Evolutionary conservation across 2,888 invertebrate genomes (phyloP).

Genomic region (Pandemis cinnamomeana): DNA sequence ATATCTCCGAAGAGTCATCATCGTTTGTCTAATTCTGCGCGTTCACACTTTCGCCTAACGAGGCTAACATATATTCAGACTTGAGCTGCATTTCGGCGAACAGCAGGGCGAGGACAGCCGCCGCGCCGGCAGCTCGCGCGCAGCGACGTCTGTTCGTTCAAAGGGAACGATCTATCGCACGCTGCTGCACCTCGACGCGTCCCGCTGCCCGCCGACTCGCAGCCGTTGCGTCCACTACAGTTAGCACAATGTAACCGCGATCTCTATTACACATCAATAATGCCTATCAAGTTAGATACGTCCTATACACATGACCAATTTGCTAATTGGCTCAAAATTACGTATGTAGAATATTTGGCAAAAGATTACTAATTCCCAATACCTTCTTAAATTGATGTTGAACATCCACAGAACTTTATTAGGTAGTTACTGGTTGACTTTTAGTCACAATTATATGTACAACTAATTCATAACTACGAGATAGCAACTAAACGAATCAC

Average conservation of each 20-base stretch:
- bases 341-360: conserved; percentile 81
- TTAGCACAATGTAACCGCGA: conserved; percentile 9
- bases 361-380: conserved; percentile 68
- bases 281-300: conserved; percentile 37
- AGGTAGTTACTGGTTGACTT: conserved; percentile 70
- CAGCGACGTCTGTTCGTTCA: too few species aligned
- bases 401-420: conserved; percentile 62
- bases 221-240: background rate
- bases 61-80: background rate
- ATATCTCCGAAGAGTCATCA: conserved; percentile 69
- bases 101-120: background rate
- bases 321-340: conserved; percentile 48
- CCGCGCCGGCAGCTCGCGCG: too few species aligned
- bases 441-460: conserved; percentile 54
- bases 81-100: background rate
- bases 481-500: conserved; percentile 42
- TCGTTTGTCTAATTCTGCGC: conserved; percentile 58
- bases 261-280: conserved; percentile 28
- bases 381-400: conserved; percentile 63
- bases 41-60: conserved; percentile 20
- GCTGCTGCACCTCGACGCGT: background rate
- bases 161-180: too few species aligned
- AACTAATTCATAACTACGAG: conserved; percentile 47
- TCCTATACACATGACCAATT: conserved; percentile 38
- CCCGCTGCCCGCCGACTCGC: background rate